phyloP scores from a whole-genome alignment of 2,113 vertebrate genomes.

The Trogon melanurus region DNA sequence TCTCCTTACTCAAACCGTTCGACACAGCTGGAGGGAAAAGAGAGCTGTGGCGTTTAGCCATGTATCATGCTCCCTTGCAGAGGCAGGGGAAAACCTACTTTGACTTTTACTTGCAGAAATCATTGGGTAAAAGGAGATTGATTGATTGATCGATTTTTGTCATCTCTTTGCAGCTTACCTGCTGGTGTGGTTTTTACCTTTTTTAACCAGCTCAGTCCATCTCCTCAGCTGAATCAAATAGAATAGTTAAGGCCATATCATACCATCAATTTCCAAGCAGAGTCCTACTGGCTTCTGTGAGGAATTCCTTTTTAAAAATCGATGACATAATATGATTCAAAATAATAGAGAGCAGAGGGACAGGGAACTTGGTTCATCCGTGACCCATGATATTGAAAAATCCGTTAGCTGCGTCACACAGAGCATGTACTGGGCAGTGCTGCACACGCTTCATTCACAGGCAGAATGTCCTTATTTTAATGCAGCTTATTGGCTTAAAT shows the following conservation, averaged over 20 bases:
- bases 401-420: not conserved
- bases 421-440: not conserved
- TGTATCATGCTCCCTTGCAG: not conserved
- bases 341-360: constrained; percentile 22
- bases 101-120: not conserved
- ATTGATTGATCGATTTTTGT: not conserved
- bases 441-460: accelerated
- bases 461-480: not conserved
- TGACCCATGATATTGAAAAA: not conserved
- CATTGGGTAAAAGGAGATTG: not conserved
- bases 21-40: not conserved
- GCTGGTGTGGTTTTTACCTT: not conserved
- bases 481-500: not conserved
- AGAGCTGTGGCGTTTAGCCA: not conserved
- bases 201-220: not conserved
- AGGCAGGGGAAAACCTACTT: not conserved
- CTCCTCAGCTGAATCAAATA: not conserved
- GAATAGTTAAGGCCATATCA: not conserved
- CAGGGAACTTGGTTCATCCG: not conserved
- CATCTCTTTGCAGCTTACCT: not conserved
- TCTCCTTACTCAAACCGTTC: not conserved
- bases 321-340: constrained; percentile 26
- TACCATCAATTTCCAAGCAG: not conserved
- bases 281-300: not conserved
- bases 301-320: constrained; percentile 38